phyloP scores from a whole-genome alignment of 2,888 invertebrate species.

The Helicoverpa assulta region DNA sequence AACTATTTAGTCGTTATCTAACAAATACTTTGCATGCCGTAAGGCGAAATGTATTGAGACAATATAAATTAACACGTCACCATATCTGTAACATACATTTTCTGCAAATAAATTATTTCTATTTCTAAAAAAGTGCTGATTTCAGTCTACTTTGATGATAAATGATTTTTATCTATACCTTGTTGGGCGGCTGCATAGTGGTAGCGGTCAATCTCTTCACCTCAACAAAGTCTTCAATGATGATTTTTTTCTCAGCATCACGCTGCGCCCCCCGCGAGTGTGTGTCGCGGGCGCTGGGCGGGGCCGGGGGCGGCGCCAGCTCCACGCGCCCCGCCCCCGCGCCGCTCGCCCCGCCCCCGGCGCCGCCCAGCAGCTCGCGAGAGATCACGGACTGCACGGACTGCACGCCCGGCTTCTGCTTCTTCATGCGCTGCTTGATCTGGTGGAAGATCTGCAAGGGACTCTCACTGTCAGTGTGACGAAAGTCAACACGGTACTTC shows the following conservation, averaged over 20 bases:
- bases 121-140: too few relatives aligned
- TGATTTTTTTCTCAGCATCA: conserved; percentile 71
- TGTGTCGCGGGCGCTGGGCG: not conserved
- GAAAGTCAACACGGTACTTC: too few relatives aligned
- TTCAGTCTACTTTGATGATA: too few relatives aligned
- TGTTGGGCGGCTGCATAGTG: conserved; percentile 3
- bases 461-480: too few relatives aligned
- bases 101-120: too few relatives aligned
- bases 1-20: too few relatives aligned
- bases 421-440: conserved; percentile 20
- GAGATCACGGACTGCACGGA: not conserved
- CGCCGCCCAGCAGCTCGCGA: not conserved
- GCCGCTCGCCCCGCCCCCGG: not conserved
- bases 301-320: not conserved
- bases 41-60: too few relatives aligned
- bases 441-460: not conserved
- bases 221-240: conserved; percentile 81
- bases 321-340: not conserved
- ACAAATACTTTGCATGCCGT: too few relatives aligned
- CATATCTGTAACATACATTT: too few relatives aligned
- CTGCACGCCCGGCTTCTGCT: conserved; percentile 23
- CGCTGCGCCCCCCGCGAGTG: not conserved
- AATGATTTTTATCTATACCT: too few relatives aligned
- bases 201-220: conserved; percentile 54
- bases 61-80: too few relatives aligned